Percentiles rank a stretch among this genome's conserved stretches.
These are phyloP conservation scores for Aspiorhynchus laticeps DNA, from an alignment of 2,113 vertebrate species.

Conservation along the genomic window DNA sequence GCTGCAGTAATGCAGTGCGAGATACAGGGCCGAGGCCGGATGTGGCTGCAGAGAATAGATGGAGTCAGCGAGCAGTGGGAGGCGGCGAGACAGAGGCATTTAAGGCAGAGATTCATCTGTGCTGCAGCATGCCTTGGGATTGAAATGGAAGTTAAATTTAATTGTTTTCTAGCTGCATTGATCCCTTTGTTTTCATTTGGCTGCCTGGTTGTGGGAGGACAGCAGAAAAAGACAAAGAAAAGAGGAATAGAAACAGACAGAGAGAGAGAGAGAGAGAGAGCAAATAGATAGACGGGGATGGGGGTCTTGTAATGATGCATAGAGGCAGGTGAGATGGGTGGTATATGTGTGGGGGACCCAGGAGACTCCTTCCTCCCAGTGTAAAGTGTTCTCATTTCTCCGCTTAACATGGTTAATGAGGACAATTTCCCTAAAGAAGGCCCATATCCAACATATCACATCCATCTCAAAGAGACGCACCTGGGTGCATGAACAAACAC, in stretches of 20 bases:
- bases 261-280: neutral
- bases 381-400: constrained; percentile 53
- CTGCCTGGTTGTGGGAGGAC: constrained; percentile 44
- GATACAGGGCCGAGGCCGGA: constrained; percentile 26
- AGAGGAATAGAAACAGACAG: neutral
- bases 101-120: constrained; percentile 48
- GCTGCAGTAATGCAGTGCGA: constrained; percentile 29
- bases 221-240: constrained; percentile 23
- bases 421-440: constrained; percentile 46
- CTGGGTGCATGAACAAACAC: constrained; percentile 23
- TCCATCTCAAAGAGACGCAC: constrained; percentile 25
- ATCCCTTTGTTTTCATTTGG: constrained; percentile 55
- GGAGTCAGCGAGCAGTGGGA: constrained; percentile 28
- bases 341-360: constrained; percentile 7
- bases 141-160: constrained; percentile 62
- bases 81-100: constrained; percentile 43
- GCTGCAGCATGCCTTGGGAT: constrained; percentile 49
- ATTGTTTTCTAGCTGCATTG: constrained; percentile 66
- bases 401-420: constrained; percentile 53
- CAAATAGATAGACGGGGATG: neutral
- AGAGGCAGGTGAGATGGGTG: constrained; percentile 48
- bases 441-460: constrained; percentile 34
- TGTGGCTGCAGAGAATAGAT: constrained; percentile 40
- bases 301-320: constrained; percentile 21
- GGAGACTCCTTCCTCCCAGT: constrained; percentile 33